Conservation (phyloP, 2,113 vertebrate genomes). For the Deroptyus accipitrinus region DNA sequence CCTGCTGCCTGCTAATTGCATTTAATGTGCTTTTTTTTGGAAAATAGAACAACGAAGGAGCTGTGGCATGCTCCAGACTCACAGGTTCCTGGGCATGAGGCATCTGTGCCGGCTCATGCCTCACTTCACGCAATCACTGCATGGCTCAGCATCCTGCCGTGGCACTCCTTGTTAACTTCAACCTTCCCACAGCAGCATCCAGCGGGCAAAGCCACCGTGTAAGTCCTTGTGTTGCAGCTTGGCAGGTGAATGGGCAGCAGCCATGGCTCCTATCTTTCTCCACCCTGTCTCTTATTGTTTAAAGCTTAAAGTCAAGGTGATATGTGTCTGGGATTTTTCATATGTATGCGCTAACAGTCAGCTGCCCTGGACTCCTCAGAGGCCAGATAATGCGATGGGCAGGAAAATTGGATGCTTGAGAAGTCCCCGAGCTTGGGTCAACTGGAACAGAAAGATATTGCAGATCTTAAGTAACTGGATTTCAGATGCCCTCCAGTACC, state of each 20-base stretch:
- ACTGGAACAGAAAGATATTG: neutral
- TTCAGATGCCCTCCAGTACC: neutral
- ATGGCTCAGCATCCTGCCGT: neutral
- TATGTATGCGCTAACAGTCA: neutral
- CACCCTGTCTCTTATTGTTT: neutral
- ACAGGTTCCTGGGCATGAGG: rapidly evolving
- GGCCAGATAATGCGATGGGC: neutral
- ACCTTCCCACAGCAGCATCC: neutral
- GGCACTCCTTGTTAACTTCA: neutral
- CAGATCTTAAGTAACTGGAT: neutral
- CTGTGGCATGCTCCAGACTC: neutral
- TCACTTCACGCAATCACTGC: neutral
- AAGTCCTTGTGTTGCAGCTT: neutral
- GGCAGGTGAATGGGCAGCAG: neutral
- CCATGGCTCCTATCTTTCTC: neutral
- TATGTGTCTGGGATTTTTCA: neutral
- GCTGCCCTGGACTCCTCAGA: neutral
- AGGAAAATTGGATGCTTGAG: neutral
- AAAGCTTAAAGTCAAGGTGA: neutral
- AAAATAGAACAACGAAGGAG: neutral
- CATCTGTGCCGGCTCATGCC: rapidly evolving
- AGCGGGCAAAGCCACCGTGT: neutral
- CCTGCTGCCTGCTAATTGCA: neutral
- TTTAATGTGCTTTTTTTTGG: neutral
- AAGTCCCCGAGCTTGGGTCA: neutral